These are phyloP conservation scores for Xylota sylvarum DNA, from an alignment of 2,888 invertebrate species.

Conservation along the genomic window DNA sequence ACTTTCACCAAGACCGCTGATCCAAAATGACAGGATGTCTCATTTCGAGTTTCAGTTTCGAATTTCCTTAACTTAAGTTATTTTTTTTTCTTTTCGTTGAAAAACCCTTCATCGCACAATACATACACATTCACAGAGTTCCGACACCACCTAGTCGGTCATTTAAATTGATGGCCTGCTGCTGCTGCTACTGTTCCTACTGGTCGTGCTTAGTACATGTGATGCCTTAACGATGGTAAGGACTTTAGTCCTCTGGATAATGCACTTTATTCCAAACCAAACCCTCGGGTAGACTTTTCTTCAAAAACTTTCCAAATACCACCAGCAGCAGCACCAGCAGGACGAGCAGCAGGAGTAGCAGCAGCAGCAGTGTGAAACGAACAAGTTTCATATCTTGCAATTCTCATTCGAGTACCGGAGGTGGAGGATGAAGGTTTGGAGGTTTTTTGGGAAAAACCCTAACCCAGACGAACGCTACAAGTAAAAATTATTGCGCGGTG, in stretches of 20 bases:
- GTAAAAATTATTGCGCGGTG: slow-evolving; percentile 74
- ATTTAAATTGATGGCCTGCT: slow-evolving; percentile 37
- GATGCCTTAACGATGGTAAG: slow-evolving; percentile 6
- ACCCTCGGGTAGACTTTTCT: slow-evolving; percentile 50
- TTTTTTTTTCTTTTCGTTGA: not conserved
- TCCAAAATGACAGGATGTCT: not conserved
- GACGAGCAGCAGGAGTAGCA: slow-evolving; percentile 28
- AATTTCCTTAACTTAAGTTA: slow-evolving; percentile 9
- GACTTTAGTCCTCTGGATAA: slow-evolving; percentile 51
- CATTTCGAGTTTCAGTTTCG: slow-evolving; percentile 20
- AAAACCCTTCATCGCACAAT: too few species aligned
- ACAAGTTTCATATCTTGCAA: slow-evolving; percentile 58
- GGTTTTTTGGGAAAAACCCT: not conserved
- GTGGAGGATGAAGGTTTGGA: not conserved
- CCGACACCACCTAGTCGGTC: not conserved
- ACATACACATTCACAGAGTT: not conserved
- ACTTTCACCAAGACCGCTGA: not conserved
- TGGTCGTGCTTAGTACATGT: slow-evolving; percentile 13
- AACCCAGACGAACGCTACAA: slow-evolving; percentile 59
- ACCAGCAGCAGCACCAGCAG: slow-evolving; percentile 3
- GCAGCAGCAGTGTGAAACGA: slow-evolving; percentile 13
- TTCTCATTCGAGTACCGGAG: slow-evolving; percentile 17
- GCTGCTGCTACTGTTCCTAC: not conserved
- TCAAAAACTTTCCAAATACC: slow-evolving; percentile 59
- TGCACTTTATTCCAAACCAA: slow-evolving; percentile 55